Conservation (phyloP, 1,140 invertebrate species). For the Drosophila repleta region DNA sequence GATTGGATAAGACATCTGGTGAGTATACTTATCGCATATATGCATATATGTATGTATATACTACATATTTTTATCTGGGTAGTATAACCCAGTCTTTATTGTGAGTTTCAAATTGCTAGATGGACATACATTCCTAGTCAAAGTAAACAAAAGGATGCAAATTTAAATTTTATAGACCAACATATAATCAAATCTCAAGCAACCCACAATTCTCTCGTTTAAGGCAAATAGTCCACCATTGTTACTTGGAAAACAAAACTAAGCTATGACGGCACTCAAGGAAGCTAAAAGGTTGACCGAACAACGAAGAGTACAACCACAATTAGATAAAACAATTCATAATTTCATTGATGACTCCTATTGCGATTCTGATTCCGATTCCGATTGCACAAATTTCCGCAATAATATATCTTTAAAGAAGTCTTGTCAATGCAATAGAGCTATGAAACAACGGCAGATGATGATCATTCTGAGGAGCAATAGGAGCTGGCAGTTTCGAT, state of each 20-base stretch:
- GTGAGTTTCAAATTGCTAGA: no score
- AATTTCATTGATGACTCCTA: background rate
- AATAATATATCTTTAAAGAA: background rate
- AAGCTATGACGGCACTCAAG: slow-evolving; percentile 2
- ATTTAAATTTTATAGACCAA: no score
- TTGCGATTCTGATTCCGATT: background rate
- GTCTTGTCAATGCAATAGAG: slow-evolving; percentile 5
- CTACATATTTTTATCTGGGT: no score
- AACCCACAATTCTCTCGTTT: background rate
- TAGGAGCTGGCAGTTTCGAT: slow-evolving; percentile 3
- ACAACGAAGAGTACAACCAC: background rate
- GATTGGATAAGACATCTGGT: slow-evolving; percentile 36
- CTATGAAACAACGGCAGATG: no score
- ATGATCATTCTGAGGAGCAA: slow-evolving; percentile 1
- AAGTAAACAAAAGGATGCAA: no score
- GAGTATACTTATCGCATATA: slow-evolving; percentile 21
- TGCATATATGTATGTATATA: background rate
- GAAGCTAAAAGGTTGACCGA: slow-evolving; percentile 5
- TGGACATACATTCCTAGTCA: no score
- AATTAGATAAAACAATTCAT: background rate
- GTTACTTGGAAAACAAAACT: background rate
- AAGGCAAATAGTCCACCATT: no score
- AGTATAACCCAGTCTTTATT: no score
- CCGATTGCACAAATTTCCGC: background rate
- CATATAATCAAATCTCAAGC: background rate